These are phyloP conservation scores for Cnemophilus loriae DNA, from an alignment of 2,113 vertebrate species.

Conservation along the genomic window DNA sequence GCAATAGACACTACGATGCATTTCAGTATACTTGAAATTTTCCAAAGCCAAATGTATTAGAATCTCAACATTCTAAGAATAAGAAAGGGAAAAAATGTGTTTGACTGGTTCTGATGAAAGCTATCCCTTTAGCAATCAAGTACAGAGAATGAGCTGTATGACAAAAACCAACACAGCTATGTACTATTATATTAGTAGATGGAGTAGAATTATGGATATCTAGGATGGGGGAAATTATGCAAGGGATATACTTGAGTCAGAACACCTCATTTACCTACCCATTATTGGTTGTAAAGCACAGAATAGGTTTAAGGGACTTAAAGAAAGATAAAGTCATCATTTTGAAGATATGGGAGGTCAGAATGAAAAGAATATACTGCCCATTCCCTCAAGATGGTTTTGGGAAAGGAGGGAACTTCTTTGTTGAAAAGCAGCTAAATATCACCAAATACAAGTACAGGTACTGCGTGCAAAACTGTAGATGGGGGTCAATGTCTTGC, in stretches of 20 bases:
- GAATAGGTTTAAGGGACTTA: neutral
- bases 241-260: neutral
- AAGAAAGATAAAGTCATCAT: neutral
- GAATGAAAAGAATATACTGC: neutral
- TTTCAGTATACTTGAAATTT: neutral
- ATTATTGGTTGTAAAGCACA: neutral
- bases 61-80: neutral
- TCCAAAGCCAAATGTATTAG: neutral
- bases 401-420: neutral
- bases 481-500: neutral
- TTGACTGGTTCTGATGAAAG: neutral
- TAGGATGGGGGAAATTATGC: neutral
- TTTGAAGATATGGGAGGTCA: neutral
- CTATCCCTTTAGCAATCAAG: neutral
- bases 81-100: neutral
- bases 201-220: neutral
- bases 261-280: neutral
- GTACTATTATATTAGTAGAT: neutral
- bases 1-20: neutral
- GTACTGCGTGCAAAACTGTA: neutral
- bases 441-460: neutral
- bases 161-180: neutral
- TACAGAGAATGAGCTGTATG: neutral
- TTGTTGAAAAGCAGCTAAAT: neutral
- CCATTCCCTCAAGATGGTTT: neutral